Evolutionary conservation across 1,140 invertebrate genomes (phyloP).

Genomic region (Magallana angulata): DNA sequence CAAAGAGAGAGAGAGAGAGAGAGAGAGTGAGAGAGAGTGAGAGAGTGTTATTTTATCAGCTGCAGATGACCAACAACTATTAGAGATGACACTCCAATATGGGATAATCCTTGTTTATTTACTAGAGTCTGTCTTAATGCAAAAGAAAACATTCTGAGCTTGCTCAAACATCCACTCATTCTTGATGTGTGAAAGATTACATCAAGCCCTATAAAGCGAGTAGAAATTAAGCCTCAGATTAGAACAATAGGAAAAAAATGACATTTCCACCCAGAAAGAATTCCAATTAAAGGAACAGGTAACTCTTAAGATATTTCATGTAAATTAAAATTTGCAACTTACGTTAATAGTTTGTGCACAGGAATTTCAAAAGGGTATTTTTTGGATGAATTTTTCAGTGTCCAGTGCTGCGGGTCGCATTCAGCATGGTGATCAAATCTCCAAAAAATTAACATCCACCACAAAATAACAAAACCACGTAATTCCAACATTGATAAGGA

Average conservation of each 20-base stretch:
- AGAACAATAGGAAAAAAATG: slow-evolving; percentile 1
- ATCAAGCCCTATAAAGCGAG: neutral
- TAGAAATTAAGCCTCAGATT: slow-evolving; percentile 18
- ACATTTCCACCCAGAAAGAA: slow-evolving; percentile 24
- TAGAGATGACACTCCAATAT: neutral
- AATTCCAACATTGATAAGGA: slow-evolving; percentile 23
- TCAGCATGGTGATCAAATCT: neutral
- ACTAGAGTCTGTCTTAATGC: slow-evolving; percentile 8
- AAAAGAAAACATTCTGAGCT: neutral
- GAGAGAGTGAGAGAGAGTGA: slow-evolving; percentile 20
- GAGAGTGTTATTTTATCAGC: neutral
- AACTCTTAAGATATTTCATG: neutral
- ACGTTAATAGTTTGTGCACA: slow-evolving; percentile 16
- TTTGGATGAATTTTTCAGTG: slow-evolving; percentile 16
- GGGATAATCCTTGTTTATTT: slow-evolving; percentile 33
- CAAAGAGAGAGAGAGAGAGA: neutral
- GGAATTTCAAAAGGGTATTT: slow-evolving; percentile 19
- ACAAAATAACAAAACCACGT: neutral
- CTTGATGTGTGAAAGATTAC: slow-evolving; percentile 34
- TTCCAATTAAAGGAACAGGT: neutral
- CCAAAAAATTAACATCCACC: neutral
- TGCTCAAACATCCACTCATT: slow-evolving; percentile 7
- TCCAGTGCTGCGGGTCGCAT: neutral
- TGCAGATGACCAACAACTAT: neutral
- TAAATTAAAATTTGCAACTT: slow-evolving; percentile 7